Percentiles rank a stretch among this genome's conserved stretches.
Conservation (phyloP, 35 echinoderm and acorn worm species). For the Heliocidaris tuberculata region DNA sequence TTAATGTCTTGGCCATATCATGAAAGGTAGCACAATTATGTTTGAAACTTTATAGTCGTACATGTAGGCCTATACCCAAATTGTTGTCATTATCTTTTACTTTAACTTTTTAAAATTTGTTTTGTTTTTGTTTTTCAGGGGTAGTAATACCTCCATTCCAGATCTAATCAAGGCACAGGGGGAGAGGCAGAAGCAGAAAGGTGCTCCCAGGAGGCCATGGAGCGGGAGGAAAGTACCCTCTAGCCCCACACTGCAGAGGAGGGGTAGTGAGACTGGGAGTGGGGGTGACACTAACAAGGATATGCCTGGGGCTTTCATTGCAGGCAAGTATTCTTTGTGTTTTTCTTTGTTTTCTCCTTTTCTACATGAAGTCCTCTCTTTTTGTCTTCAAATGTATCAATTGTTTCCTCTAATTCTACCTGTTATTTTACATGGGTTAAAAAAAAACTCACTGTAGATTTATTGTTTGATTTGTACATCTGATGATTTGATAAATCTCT, state of each 20-base stretch:
- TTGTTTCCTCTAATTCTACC: no score
- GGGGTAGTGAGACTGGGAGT: background rate
- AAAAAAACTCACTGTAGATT: no score
- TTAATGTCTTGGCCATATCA: no score
- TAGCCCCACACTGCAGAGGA: slow-evolving; percentile 44
- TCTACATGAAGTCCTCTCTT: background rate
- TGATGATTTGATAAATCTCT: no score
- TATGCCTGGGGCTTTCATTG: background rate
- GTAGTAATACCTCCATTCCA: slow-evolving; percentile 63
- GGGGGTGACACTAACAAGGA: background rate
- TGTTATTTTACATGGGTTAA: no score
- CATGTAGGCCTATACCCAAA: no score
- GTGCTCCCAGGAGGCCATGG: slow-evolving; percentile 56
- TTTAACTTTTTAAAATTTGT: no score
- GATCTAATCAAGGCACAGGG: slow-evolving; percentile 72
- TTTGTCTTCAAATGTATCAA: no score
- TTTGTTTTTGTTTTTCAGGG: slow-evolving; percentile 36
- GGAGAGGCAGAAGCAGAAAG: slow-evolving; percentile 46
- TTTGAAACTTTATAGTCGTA: no score
- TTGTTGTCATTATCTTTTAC: no score
- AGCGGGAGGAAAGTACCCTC: slow-evolving; percentile 62
- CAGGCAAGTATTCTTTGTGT: background rate
- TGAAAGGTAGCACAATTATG: no score
- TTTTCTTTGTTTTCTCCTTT: background rate
- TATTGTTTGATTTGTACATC: no score